Evolutionary conservation across 2,797 vertebrate species (phyloP).

Genomic region (Eulemur rubriventer): DNA sequence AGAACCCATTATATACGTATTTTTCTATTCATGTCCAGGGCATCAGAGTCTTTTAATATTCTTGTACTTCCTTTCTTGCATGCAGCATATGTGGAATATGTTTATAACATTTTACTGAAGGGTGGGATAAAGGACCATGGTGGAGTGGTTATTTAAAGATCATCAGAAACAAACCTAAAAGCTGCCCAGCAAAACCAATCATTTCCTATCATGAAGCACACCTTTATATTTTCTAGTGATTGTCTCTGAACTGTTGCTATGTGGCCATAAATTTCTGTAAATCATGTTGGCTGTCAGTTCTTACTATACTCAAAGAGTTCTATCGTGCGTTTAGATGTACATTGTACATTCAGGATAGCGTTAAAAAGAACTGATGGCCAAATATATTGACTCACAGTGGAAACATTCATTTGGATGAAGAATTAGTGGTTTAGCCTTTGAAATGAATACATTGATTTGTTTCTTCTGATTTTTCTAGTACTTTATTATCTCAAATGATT

Average conservation of each 20-base stretch:
- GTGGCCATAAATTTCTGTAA: neutral
- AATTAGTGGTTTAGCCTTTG: neutral
- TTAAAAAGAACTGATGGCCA: neutral
- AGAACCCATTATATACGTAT: neutral
- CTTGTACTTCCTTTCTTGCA: constrained; percentile 62
- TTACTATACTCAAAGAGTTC: rapidly evolving
- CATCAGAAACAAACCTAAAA: neutral
- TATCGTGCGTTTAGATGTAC: neutral
- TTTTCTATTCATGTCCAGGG: constrained; percentile 72
- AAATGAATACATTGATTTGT: neutral
- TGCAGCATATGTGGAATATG: constrained; percentile 68
- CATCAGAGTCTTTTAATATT: constrained; percentile 51
- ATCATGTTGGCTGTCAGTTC: neutral
- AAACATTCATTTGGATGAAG: neutral
- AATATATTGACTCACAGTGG: neutral
- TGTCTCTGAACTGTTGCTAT: neutral
- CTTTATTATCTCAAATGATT: constrained; percentile 15
- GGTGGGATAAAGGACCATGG: constrained; percentile 65
- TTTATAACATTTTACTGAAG: constrained; percentile 66
- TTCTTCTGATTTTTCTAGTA: constrained; percentile 47
- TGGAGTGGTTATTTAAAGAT: rapidly evolving
- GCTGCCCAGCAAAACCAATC: constrained; percentile 40
- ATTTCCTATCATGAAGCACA: neutral
- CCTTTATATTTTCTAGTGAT: neutral
- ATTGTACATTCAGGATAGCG: neutral